Conservation (phyloP, 2,888 invertebrate species). For the Melangyna quadrimaculata region DNA sequence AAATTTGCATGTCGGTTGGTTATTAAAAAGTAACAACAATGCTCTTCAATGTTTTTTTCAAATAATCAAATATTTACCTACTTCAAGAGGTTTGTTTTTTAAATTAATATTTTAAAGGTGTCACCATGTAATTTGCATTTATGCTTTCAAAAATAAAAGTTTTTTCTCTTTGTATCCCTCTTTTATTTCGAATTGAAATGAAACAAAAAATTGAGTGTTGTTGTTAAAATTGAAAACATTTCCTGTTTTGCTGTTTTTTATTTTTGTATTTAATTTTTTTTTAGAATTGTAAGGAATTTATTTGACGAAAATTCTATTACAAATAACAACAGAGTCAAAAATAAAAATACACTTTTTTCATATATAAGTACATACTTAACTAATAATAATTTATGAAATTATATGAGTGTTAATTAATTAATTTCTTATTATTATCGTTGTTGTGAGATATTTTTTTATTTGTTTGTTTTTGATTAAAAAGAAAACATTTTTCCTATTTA, state of each 20-base stretch:
- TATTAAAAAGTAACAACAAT: no score
- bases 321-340: not conserved
- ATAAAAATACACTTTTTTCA: not conserved
- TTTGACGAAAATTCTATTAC: not conserved
- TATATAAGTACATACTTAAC: not conserved
- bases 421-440: not conserved
- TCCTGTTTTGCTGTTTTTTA: not conserved
- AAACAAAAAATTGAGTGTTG: constrained; percentile 1
- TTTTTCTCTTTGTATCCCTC: not conserved
- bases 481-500: not conserved
- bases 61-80: no score
- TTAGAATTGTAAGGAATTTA: not conserved
- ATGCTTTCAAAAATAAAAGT: not conserved
- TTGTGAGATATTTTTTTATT: not conserved
- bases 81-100: no score
- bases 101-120: no score
- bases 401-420: not conserved
- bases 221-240: constrained; percentile 21
- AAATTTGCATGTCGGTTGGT: no score
- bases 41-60: no score
- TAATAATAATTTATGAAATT: no score
- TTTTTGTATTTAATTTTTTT: not conserved
- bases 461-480: not conserved
- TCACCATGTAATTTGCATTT: constrained; percentile 18
- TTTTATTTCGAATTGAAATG: not conserved